phyloP scores from a whole-genome alignment of 37 sponge, comb jelly and placozoan species.

The Halisarca cf. caerulea region DNA sequence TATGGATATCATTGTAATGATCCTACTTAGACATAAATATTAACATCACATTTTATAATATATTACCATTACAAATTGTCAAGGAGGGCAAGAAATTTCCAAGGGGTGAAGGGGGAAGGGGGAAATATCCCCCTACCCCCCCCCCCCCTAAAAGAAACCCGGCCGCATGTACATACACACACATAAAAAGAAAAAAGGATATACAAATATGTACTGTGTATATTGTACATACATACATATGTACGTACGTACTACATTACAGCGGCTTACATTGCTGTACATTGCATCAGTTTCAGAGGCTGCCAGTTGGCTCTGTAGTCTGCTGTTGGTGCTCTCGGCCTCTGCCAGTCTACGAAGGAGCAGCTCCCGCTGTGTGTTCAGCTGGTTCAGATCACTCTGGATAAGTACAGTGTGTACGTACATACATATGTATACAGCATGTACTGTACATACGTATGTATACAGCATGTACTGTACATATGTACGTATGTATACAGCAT shows the following conservation, averaged over 20 bases:
- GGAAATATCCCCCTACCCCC: too few species aligned
- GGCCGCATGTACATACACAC: neutral
- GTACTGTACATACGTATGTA: neutral
- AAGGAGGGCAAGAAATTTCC: too few species aligned
- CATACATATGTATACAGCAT: neutral
- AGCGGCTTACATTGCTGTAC: neutral
- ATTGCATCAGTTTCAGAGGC: slow-evolving; percentile 43
- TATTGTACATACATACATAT: neutral
- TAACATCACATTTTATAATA: too few species aligned
- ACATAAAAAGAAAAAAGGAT: too few species aligned
- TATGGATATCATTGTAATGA: too few species aligned
- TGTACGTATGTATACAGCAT: too few species aligned
- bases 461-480: too few species aligned
- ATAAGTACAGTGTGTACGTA: neutral
- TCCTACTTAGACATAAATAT: too few species aligned
- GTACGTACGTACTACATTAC: neutral
- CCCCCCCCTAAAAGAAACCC: too few species aligned
- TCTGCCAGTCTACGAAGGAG: slow-evolving; percentile 38
- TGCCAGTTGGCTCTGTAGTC: slow-evolving; percentile 27
- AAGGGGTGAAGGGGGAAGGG: too few species aligned
- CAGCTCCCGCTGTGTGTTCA: slow-evolving; percentile 37
- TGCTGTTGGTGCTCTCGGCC: slow-evolving; percentile 30
- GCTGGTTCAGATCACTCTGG: neutral
- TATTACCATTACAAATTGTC: too few species aligned
- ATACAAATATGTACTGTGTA: neutral